phyloP scores from a whole-genome alignment of 1,140 invertebrate species.

The Drusus annulatus region DNA sequence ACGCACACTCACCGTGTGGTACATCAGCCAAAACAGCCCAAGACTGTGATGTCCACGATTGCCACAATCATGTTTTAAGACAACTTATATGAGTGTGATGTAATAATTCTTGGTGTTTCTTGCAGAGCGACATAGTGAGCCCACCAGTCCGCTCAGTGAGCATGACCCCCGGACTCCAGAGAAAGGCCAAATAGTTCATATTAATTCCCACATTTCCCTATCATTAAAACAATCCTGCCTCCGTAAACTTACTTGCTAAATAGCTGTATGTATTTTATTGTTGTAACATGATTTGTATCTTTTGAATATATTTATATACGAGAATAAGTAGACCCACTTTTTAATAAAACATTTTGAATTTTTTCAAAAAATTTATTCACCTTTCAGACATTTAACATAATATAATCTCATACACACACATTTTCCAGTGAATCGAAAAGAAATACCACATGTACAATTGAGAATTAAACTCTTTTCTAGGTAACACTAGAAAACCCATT shows the following conservation, averaged over 20 bases:
- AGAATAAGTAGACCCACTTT: neutral
- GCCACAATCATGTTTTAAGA: too few relatives aligned
- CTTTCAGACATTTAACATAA: slow-evolving; percentile 41
- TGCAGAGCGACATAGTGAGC: slow-evolving; percentile 55
- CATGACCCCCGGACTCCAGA: slow-evolving; percentile 67
- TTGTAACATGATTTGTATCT: slow-evolving; percentile 38
- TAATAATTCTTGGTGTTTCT: neutral
- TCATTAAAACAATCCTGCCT: slow-evolving; percentile 41
- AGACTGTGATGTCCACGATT: too few relatives aligned
- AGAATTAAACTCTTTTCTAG: slow-evolving; percentile 23
- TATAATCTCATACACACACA: slow-evolving; percentile 36
- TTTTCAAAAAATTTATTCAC: slow-evolving; percentile 37
- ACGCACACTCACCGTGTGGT: too few relatives aligned
- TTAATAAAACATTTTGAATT: slow-evolving; percentile 18
- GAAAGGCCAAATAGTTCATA: slow-evolving; percentile 69
- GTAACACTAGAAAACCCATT: slow-evolving; percentile 32
- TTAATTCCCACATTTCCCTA: slow-evolving; percentile 55
- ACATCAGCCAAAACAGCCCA: too few relatives aligned
- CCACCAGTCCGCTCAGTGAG: slow-evolving; percentile 63
- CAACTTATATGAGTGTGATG: too few relatives aligned
- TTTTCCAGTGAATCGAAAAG: slow-evolving; percentile 7
- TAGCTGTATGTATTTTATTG: neutral
- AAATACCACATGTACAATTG: slow-evolving; percentile 30
- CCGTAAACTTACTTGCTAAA: too few relatives aligned
- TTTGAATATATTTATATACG: slow-evolving; percentile 46